Evolutionary conservation across 2,888 invertebrate genomes (phyloP), one percentile per base, ranked within the genome.

Genomic region (Agrochola lychnidis): DNA sequence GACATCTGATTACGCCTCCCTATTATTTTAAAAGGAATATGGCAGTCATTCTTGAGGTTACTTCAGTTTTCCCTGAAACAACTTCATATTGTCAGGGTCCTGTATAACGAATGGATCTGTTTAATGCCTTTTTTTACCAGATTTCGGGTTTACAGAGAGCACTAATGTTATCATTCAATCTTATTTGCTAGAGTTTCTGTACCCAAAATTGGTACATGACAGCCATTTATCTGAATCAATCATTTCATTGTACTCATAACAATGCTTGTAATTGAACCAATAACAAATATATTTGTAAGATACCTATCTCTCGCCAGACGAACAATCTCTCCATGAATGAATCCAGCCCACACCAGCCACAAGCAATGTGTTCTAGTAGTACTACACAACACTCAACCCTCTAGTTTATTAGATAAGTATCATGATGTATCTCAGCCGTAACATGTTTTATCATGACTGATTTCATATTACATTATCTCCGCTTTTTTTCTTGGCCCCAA

Each of bases 361-460:
- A 36, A 48, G 61, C 42, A 40, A 53, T 53, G 40, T 64, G 45
- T 78, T 59, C 30, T 12, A 22, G 19, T 22, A 22, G 10, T 42
- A 71, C 48, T 53, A 25, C 51, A 56, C 62, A 63, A 59, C n/a
- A 71, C 78, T 71, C 62, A 22, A 62, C 45, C 51, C 48, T n/a
- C 59, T 40, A 51, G 74, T 74, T 86, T 83, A 79, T 83, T 74
- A 73, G 56, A 75, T 68, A 77, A 75, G 70, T 72, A 79, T 73
- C 56, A 30, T 51, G 70, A 80, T 70, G 25, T 82, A 78, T 85
- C 36, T 69, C 73, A 1, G n/a, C 30, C 56, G 45, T 51, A 53
- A 83, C 71, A 79, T 73, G 56, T 73, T 83, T 30, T 69, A 76
- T 25, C 57, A 64, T 69, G 87, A 85, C 74, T 78, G 78, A 81